phyloP scores from a whole-genome alignment of 2,113 vertebrate species.

The Takifugu bimaculatus region DNA sequence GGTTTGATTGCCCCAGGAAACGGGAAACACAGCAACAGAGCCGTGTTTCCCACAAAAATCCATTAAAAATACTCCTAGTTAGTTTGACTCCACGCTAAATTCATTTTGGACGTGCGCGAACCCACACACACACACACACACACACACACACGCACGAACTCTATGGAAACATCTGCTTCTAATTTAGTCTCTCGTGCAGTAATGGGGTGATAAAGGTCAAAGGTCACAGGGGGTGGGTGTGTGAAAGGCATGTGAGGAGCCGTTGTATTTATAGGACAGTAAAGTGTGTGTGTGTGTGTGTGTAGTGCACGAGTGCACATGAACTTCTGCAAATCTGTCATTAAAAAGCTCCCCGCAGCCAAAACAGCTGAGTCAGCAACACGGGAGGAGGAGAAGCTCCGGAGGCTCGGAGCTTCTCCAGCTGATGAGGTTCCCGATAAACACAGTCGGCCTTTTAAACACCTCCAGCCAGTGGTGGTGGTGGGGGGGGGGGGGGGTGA shows the following conservation, averaged over 20 bases:
- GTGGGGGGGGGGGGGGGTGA: too few relatives aligned
- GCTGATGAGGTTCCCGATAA: slow-evolving; percentile 6
- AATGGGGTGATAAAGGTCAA: slow-evolving; percentile 33
- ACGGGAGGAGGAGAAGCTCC: slow-evolving; percentile 21
- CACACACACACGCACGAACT: slow-evolving; percentile 39
- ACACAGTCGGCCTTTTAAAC: too few relatives aligned
- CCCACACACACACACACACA: slow-evolving; percentile 21
- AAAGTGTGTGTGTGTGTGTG: slow-evolving; percentile 4
- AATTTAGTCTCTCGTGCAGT: slow-evolving; percentile 29
- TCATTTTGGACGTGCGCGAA: slow-evolving; percentile 7
- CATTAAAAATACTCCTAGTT: too few relatives aligned
- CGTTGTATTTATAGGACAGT: neutral
- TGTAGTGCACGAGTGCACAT: neutral
- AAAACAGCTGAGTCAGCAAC: slow-evolving; percentile 43
- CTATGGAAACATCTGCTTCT: slow-evolving; percentile 38
- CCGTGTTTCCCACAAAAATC: too few relatives aligned
- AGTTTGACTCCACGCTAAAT: too few relatives aligned
- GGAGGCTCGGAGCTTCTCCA: slow-evolving; percentile 2
- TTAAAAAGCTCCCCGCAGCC: slow-evolving; percentile 45
- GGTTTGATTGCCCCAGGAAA: slow-evolving; percentile 8
- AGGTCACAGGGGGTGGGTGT: neutral
- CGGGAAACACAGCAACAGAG: neutral
- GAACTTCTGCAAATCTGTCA: slow-evolving; percentile 32
- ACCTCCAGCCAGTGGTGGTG: neutral
- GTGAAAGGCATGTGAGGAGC: neutral